These are phyloP conservation scores for Acanthosepion pharaonis DNA, from an alignment of 2,888 invertebrate species.

Conservation along the genomic window DNA sequence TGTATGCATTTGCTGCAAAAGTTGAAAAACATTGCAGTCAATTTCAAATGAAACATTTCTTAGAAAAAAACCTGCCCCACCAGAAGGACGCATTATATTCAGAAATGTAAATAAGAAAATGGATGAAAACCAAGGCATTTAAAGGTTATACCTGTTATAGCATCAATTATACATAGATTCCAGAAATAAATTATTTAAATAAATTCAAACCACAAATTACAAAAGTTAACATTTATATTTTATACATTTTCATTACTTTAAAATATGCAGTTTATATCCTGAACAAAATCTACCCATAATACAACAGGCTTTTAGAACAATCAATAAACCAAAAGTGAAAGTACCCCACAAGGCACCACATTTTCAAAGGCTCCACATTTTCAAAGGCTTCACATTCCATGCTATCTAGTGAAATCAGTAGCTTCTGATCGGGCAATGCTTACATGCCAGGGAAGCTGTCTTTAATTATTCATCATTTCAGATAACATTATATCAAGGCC, in stretches of 20 bases:
- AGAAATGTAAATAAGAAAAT: neutral
- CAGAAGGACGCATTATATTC: neutral
- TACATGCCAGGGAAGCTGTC: too few relatives aligned
- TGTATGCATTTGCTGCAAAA: neutral
- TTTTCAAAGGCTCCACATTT: too few relatives aligned
- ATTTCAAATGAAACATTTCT: neutral
- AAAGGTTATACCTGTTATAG: neutral
- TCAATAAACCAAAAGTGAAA: neutral
- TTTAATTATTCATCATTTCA: too few relatives aligned
- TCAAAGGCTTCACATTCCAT: too few relatives aligned
- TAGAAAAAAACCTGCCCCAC: neutral
- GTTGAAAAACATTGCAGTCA: neutral
- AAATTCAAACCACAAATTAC: neutral
- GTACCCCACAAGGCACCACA: too few relatives aligned
- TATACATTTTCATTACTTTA: neutral
- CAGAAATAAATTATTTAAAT: too few relatives aligned
- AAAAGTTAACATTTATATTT: neutral
- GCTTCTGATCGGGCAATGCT: too few relatives aligned
- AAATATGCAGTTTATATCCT: neutral
- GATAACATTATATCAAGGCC: too few relatives aligned
- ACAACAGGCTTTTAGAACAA: neutral
- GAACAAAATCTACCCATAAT: neutral
- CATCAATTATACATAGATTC: neutral
- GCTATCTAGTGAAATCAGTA: too few relatives aligned
- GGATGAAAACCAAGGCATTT: neutral